Evolutionary conservation across 2,113 vertebrate genomes (phyloP).

Genomic region (Plestiodon gilberti): DNA sequence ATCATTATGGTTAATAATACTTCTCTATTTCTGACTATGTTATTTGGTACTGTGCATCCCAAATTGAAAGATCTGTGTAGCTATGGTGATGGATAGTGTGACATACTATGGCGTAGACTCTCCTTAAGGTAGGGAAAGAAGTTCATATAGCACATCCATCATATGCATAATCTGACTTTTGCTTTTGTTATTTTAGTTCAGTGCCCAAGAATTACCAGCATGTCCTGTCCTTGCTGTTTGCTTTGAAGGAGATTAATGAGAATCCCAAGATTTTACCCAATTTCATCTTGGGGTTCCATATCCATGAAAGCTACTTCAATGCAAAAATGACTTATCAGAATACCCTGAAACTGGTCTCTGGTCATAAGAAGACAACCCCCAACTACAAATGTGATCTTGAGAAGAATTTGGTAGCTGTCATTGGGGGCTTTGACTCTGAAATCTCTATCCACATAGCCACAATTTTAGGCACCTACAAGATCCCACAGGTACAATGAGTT

Average conservation of each 20-base stretch:
- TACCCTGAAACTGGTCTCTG: neutral
- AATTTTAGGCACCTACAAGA: constrained; percentile 1
- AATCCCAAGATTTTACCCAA: neutral
- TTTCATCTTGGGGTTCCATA: neutral
- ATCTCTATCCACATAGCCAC: neutral
- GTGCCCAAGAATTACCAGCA: constrained; percentile 5
- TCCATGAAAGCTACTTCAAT: constrained; percentile 9
- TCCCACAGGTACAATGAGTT: neutral
- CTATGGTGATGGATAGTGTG: neutral
- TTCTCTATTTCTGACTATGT: too few relatives aligned
- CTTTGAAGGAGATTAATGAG: neutral
- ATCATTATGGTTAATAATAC: too few relatives aligned
- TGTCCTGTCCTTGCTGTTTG: neutral
- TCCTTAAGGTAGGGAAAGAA: neutral
- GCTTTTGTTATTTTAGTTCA: neutral
- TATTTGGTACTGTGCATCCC: neutral
- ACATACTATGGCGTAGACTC: neutral
- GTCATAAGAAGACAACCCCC: neutral
- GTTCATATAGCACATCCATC: neutral
- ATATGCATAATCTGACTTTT: neutral
- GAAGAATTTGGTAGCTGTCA: neutral
- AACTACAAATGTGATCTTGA: constrained; percentile 1
- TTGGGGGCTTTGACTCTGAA: constrained; percentile 8
- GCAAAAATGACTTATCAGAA: neutral
- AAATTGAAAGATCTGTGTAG: neutral